Evolutionary conservation across 2,113 vertebrate species (phyloP).

Genomic region (Forbesichthys papilliferus): DNA sequence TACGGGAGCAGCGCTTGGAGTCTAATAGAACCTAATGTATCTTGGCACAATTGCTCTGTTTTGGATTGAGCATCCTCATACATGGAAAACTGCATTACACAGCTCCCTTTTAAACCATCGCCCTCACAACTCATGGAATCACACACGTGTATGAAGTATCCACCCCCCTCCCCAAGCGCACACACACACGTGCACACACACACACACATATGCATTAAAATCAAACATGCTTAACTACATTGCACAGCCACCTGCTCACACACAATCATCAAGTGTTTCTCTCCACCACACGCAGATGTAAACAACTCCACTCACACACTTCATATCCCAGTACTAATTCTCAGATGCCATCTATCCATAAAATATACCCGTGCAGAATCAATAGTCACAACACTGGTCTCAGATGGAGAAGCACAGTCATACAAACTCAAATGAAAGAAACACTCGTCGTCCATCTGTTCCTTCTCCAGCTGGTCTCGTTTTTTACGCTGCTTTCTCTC

Average conservation of each 20-base stretch:
- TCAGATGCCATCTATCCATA: constrained; percentile 45
- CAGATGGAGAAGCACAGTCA: constrained; percentile 42
- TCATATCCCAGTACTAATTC: constrained; percentile 34
- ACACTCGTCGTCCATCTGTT: constrained; percentile 50
- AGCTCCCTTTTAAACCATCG: constrained; percentile 5
- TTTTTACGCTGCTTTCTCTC: constrained; percentile 12
- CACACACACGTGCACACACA: not conserved
- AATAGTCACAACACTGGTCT: constrained; percentile 51
- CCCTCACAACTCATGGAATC: not conserved
- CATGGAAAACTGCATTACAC: constrained; percentile 39
- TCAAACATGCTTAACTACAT: not conserved
- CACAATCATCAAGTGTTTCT: not conserved
- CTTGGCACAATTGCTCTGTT: constrained; percentile 60
- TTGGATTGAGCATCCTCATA: constrained; percentile 52
- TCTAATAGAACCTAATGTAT: constrained; percentile 64
- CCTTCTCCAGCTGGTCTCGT: constrained; percentile 46
- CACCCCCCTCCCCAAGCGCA: not conserved
- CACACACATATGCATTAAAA: not conserved
- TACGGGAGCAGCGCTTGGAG: constrained; percentile 53
- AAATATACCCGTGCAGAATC: constrained; percentile 49
- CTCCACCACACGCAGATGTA: constrained; percentile 8
- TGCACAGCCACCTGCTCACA: constrained; percentile 1
- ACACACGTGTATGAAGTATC: constrained; percentile 8
- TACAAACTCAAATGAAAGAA: constrained; percentile 52
- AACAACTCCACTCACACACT: constrained; percentile 1